A percentile compares a stretch with the other conserved stretches of the same genome.
Evolutionary conservation across 1,140 invertebrate species (phyloP).

Genomic region (roundworm (Caenorhabditis elegans)): DNA sequence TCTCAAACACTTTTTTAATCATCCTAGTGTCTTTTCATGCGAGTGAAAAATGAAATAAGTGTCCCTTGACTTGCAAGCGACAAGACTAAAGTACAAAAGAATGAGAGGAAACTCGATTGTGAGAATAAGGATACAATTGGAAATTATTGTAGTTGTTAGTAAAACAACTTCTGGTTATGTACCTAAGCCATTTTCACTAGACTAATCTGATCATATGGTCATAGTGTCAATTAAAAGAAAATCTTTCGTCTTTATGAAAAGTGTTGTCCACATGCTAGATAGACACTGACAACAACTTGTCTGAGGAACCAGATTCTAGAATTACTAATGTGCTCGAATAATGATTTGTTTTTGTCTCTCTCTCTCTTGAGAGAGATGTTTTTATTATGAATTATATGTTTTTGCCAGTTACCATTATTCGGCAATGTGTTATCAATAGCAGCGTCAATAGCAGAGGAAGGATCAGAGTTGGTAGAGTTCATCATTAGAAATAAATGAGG

Average conservation of each 20-base stretch:
- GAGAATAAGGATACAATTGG: background rate
- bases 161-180: too few species aligned
- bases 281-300: background rate
- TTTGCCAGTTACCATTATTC: background rate
- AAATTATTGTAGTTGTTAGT: background rate
- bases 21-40: background rate
- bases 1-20: constrained; percentile 24
- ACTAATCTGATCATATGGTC: too few species aligned
- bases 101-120: background rate
- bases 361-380: too few species aligned
- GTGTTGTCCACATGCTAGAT: background rate
- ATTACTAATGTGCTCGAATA: constrained; percentile 16
- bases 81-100: constrained; percentile 17
- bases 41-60: background rate
- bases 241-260: background rate
- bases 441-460: too few species aligned
- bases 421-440: background rate
- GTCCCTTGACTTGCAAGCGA: background rate
- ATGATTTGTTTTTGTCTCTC: background rate
- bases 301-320: background rate
- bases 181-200: too few species aligned
- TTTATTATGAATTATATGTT: too few species aligned
- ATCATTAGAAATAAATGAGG: background rate
- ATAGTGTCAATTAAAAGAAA: background rate
- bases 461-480: background rate